phyloP scores from a whole-genome alignment of 2,888 invertebrate species.

The Drosophila yooni region DNA sequence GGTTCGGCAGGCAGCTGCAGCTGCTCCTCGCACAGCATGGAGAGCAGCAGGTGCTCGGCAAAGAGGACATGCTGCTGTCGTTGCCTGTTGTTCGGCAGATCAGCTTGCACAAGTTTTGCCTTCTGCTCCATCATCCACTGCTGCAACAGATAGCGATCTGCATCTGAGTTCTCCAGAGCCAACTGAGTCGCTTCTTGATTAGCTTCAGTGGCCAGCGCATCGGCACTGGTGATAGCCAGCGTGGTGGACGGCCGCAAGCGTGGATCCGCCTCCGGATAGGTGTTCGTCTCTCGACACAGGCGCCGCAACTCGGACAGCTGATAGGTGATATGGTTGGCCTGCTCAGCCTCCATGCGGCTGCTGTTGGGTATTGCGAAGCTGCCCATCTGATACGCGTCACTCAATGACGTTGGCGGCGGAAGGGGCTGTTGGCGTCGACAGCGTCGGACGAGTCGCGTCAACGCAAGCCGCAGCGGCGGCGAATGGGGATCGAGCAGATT shows the following conservation, averaged over 20 bases:
- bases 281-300: constrained; percentile 32
- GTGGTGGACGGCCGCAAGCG: constrained; percentile 10
- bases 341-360: constrained; percentile 27
- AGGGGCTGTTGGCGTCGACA: constrained; percentile 38
- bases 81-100: background rate
- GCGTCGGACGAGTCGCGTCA: constrained; percentile 48
- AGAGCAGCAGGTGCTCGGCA: constrained; percentile 60
- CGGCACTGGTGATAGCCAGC: constrained; percentile 30
- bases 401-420: background rate
- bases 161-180: constrained; percentile 2
- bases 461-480: constrained; percentile 40
- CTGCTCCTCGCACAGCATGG: constrained; percentile 60
- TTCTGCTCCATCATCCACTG: constrained; percentile 49
- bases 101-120: background rate
- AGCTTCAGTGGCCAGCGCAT: background rate
- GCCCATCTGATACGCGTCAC: background rate
- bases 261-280: constrained; percentile 32
- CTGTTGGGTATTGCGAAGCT: constrained; percentile 12
- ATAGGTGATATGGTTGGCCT: constrained; percentile 46
- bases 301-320: constrained; percentile 54
- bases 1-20: constrained; percentile 18
- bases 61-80: constrained; percentile 42
- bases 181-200: background rate
- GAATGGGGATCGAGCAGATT: constrained; percentile 63
- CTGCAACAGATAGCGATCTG: constrained; percentile 42